A percentile compares a stretch with the other conserved stretches of the same genome.
Evolutionary conservation across 2,888 invertebrate species (phyloP).

Genomic region (Oxycera nigricornis): DNA sequence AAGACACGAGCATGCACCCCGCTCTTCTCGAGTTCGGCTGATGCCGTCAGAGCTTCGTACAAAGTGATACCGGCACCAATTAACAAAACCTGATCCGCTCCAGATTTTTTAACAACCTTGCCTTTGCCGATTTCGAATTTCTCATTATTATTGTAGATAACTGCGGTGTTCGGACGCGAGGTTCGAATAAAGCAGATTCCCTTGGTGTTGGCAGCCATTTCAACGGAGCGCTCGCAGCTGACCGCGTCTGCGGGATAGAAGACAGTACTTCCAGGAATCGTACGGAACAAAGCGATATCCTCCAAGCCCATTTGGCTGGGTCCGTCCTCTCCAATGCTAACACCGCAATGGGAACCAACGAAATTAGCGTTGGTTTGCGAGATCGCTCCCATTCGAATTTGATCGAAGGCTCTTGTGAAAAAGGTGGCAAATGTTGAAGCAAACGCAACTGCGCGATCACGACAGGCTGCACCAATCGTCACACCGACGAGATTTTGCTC

Average conservation of each 20-base stretch:
- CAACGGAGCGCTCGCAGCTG: constrained; percentile 90
- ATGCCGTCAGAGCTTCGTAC: constrained; percentile 87
- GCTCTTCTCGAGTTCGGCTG: constrained; percentile 72
- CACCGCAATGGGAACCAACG: constrained; percentile 96
- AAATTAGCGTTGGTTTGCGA: constrained; percentile 98
- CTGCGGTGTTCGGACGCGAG: constrained; percentile 86
- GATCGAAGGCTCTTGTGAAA: constrained; percentile 95
- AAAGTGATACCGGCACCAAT: constrained; percentile 95
- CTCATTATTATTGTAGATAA: constrained; percentile 87
- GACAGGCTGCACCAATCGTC: constrained; percentile 92
- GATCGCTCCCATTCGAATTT: constrained; percentile 99
- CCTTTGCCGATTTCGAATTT: constrained; percentile 80
- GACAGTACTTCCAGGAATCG: constrained; percentile 81
- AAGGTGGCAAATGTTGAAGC: constrained; percentile 98
- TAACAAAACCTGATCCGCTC: constrained; percentile 81
- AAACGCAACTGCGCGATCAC: constrained; percentile 92
- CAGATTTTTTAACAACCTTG: constrained; percentile 78
- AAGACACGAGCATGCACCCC: constrained; percentile 82
- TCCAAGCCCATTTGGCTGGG: constrained; percentile 99
- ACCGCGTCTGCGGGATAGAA: constrained; percentile 93
- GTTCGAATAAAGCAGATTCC: constrained; percentile 97
- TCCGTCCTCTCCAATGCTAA: constrained; percentile 98
- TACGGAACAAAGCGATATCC: constrained; percentile 94
- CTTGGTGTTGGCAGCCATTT: constrained; percentile 92
- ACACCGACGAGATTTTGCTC: constrained; percentile 98